Percentiles rank a stretch among this genome's conserved stretches.
Conservation (phyloP, 2,113 vertebrate species). For the Hydrochoerus hydrochaeris region DNA sequence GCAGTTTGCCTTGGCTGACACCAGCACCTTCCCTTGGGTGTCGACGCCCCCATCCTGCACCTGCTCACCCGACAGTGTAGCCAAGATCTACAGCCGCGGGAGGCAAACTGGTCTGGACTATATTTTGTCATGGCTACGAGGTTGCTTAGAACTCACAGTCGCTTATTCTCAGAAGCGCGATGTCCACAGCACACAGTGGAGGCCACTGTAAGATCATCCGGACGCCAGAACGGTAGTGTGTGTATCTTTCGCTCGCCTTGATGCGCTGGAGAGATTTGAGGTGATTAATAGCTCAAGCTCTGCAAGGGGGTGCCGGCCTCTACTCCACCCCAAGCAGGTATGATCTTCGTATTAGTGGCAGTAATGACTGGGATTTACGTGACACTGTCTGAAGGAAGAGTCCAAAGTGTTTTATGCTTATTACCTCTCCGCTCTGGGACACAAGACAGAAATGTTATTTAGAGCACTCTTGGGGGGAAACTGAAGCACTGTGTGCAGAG, state of each 20-base stretch:
- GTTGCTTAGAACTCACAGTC: neutral
- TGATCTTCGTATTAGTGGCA: neutral
- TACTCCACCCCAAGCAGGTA: neutral
- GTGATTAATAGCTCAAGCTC: conserved; percentile 20
- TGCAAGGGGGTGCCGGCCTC: neutral
- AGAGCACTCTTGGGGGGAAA: neutral
- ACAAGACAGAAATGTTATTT: conserved; percentile 21
- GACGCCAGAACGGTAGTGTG: neutral
- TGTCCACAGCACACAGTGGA: neutral
- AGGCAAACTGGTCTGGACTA: conserved; percentile 72
- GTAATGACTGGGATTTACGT: neutral
- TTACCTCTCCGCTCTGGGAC: conserved; percentile 5
- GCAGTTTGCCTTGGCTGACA: conserved; percentile 85
- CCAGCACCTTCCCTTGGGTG: conserved; percentile 83
- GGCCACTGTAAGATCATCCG: neutral
- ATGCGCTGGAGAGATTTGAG: neutral
- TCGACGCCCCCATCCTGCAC: conserved; percentile 80
- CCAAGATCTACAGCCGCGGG: conserved; percentile 78
- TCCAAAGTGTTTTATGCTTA: neutral
- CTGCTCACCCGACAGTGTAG: conserved; percentile 66
- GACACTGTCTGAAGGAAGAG: neutral
- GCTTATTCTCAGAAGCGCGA: neutral
- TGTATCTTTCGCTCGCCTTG: neutral
- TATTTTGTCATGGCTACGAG: neutral
- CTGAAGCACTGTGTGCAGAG: neutral